phyloP scores from a whole-genome alignment of 2,797 vertebrate species.

The Sorex maritimensis region DNA sequence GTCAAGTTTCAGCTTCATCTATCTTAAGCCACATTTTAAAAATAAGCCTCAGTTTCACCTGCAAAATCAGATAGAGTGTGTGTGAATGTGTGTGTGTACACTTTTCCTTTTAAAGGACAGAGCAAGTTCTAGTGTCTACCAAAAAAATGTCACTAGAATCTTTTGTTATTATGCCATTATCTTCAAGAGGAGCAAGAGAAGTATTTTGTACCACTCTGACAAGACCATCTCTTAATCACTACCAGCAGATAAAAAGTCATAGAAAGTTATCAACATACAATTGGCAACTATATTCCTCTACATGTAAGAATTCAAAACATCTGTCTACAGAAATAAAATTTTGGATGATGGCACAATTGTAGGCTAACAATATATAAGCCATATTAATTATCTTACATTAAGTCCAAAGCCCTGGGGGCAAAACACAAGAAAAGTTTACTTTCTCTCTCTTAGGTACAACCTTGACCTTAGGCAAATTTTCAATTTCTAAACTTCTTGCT shows the following conservation, averaged over 20 bases:
- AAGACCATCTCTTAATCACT: neutral
- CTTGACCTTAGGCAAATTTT: slow-evolving; percentile 17
- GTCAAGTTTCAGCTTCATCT: slow-evolving; percentile 3
- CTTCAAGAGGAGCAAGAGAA: neutral
- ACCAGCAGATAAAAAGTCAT: slow-evolving; percentile 19
- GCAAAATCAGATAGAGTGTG: slow-evolving; percentile 56
- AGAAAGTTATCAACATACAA: neutral
- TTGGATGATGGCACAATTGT: neutral
- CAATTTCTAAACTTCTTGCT: slow-evolving; percentile 52
- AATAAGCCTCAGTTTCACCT: slow-evolving; percentile 51
- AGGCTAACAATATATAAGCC: slow-evolving; percentile 29
- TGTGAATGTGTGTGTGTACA: slow-evolving; percentile 7
- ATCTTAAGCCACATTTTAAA: slow-evolving; percentile 12
- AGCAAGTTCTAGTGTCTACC: slow-evolving; percentile 5
- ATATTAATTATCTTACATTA: slow-evolving; percentile 72
- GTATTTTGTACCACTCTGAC: neutral
- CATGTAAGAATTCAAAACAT: slow-evolving; percentile 57
- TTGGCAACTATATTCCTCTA: neutral
- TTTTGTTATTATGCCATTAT: neutral
- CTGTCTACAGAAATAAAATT: slow-evolving; percentile 51
- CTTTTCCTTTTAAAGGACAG: no score
- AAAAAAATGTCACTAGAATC: neutral
- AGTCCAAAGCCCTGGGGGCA: slow-evolving; percentile 11
- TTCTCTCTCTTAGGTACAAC: slow-evolving; percentile 11
- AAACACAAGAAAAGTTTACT: neutral